These are phyloP conservation scores for Drosophila peninsularis DNA, from an alignment of 2,888 invertebrate species.

Conservation along the genomic window DNA sequence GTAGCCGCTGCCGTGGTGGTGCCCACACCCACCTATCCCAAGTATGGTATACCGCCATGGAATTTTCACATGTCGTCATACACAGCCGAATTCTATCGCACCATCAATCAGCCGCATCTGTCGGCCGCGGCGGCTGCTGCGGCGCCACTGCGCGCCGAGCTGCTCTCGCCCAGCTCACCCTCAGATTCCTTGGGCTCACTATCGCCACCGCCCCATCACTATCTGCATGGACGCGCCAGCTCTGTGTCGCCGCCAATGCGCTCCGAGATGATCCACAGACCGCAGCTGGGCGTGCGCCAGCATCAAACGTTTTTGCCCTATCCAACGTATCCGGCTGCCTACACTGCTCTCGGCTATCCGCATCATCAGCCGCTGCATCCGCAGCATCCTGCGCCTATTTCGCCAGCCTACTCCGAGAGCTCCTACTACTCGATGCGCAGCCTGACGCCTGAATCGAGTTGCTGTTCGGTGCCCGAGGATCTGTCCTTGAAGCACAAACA, in stretches of 20 bases:
- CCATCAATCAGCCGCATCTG: constrained; percentile 82
- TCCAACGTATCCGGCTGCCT: constrained; percentile 64
- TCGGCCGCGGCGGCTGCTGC: constrained; percentile 66
- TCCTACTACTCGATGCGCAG: constrained; percentile 84
- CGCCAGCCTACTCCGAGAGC: constrained; percentile 84
- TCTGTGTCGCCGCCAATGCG: constrained; percentile 84
- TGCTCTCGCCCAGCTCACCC: constrained; percentile 84
- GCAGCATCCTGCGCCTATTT: constrained; percentile 82
- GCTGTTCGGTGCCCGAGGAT: constrained; percentile 84
- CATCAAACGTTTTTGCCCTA: constrained; percentile 81
- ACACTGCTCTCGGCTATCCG: constrained; percentile 61
- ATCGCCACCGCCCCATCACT: constrained; percentile 83
- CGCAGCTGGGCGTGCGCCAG: constrained; percentile 76
- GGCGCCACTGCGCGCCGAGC: constrained; percentile 81
- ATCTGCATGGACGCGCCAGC: constrained; percentile 83
- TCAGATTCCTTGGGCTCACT: constrained; percentile 83
- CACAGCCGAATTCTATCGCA: constrained; percentile 83
- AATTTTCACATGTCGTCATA: constrained; percentile 84
- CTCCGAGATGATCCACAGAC: constrained; percentile 81
- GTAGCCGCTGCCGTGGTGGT: constrained; percentile 86
- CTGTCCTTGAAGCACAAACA: constrained; percentile 82
- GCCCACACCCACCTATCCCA: constrained; percentile 84
- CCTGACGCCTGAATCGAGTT: constrained; percentile 83
- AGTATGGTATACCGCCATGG: constrained; percentile 83
- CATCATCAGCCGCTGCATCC: constrained; percentile 54